Evolutionary conservation across 2,797 vertebrate species (phyloP), one percentile per base, ranked within the genome.

Genomic region (Jordanella pulchra): DNA sequence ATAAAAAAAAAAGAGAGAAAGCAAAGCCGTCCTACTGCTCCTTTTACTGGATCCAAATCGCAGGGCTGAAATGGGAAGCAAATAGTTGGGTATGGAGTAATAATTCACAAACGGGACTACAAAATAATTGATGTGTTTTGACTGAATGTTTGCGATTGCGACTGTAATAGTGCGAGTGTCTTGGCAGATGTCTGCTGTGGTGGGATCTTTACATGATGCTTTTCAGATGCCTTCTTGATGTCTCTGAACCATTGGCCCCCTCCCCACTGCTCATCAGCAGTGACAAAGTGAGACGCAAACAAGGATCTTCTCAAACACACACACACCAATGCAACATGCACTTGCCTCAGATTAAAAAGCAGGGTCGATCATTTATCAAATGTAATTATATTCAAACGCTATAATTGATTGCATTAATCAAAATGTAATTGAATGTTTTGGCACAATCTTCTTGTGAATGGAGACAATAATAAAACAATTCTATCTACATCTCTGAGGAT

Each of bases 71-170:
- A 86, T 82, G 76, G 75, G 85, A 85, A 83, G 82, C 87, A 90
- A 90, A 91, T 78, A 91, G 84, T 87, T 80, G 70, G 76, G 87
- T 85, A 87, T 72, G 72, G 85, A 86, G 81, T 85, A 81, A 89
- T 89, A 87, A 89, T 89, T 91, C 86, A 85, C 83, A 86, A 83
- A 77, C 64, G 75, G 79, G 77, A 89, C 75, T 73, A 82, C 85
- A 87, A 86, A n/a, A 89, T 89, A 85, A 90, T 85, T 87, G 89
- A 86, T 83, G 87, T 89, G 87, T 92, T 92, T 91, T 90, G 89
- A 91, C 87, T 89, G 87, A 85, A 79, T 81, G 89, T 83, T 89
- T 87, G 87, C 86, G 84, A 88, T 89, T 87, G 89, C 79, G 56
- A 80, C 83, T 86, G 85, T 85, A 79, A 89, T 77, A 78, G 78